These are phyloP conservation scores for Rattus rattus DNA, from an alignment of 2,113 vertebrate genomes.

Conservation along the genomic window DNA sequence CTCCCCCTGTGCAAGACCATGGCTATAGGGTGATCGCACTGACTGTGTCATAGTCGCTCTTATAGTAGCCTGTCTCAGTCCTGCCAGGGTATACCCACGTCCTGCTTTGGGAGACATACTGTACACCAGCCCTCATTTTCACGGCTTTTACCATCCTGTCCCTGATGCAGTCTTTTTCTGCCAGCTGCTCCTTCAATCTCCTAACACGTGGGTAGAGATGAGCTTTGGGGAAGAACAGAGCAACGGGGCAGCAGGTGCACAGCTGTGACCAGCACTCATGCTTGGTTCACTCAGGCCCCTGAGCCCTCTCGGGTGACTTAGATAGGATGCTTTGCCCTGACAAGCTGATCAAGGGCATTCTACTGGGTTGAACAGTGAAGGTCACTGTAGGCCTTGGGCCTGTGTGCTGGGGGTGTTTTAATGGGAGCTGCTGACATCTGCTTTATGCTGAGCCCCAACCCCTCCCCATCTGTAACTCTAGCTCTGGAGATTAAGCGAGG, in stretches of 20 bases:
- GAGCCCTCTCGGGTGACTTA: background rate
- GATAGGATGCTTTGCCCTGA: fast-evolving
- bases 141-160: background rate
- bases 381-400: slow-evolving; percentile 36
- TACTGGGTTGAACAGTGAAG: slow-evolving; percentile 31
- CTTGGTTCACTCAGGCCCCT: background rate
- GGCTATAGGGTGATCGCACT: fast-evolving
- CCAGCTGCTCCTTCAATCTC: slow-evolving; percentile 53
- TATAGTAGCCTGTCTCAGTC: fast-evolving
- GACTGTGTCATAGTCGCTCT: background rate
- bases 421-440: slow-evolving; percentile 25
- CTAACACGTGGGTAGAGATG: background rate
- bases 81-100: background rate
- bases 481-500: background rate
- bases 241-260: slow-evolving; percentile 1
- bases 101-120: background rate
- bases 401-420: background rate
- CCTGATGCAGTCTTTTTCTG: background rate
- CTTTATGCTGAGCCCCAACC: background rate
- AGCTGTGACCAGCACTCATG: background rate
- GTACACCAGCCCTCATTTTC: background rate
- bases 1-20: fast-evolving
- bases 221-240: background rate
- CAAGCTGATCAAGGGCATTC: slow-evolving; percentile 69
- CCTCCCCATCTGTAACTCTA: background rate